Percentiles rank a stretch among this genome's conserved stretches.
These are phyloP conservation scores for Cygnus olor DNA, from an alignment of 2,797 vertebrate genomes.

Conservation along the genomic window DNA sequence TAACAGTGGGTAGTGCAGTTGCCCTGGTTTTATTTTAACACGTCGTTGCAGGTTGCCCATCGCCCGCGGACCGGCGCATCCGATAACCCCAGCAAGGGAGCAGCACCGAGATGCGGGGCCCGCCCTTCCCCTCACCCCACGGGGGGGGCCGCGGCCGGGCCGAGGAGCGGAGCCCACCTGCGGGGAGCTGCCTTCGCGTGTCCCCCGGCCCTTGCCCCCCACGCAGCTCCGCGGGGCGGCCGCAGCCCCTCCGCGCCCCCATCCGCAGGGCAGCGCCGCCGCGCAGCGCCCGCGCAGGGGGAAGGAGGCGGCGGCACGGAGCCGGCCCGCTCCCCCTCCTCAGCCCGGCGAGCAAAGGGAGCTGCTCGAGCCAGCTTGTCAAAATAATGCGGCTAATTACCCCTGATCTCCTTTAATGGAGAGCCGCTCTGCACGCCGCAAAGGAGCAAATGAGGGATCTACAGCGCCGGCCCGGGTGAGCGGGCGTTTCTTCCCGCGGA, in stretches of 20 bases:
- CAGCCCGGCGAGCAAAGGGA: constrained; percentile 55
- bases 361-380: constrained; percentile 81
- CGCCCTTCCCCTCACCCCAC: neutral
- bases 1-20: neutral
- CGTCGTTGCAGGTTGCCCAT: neutral
- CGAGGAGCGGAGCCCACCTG: neutral
- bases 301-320: constrained; percentile 13
- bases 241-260: neutral
- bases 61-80: neutral
- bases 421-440: constrained; percentile 78
- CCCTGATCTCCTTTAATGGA: constrained; percentile 83
- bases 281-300: neutral
- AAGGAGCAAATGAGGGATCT: constrained; percentile 79
- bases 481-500: constrained; percentile 60
- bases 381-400: constrained; percentile 87
- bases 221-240: too few relatives aligned
- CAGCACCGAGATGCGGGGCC: neutral
- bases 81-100: neutral
- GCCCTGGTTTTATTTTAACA: neutral
- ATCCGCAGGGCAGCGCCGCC: constrained; percentile 26
- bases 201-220: neutral
- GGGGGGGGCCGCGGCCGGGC: neutral
- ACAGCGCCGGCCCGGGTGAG: constrained; percentile 53
- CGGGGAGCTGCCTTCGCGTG: accelerated
- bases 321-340: constrained; percentile 37